These are phyloP conservation scores for Augochlorella aurata DNA, from an alignment of 2,888 invertebrate species.

Conservation along the genomic window DNA sequence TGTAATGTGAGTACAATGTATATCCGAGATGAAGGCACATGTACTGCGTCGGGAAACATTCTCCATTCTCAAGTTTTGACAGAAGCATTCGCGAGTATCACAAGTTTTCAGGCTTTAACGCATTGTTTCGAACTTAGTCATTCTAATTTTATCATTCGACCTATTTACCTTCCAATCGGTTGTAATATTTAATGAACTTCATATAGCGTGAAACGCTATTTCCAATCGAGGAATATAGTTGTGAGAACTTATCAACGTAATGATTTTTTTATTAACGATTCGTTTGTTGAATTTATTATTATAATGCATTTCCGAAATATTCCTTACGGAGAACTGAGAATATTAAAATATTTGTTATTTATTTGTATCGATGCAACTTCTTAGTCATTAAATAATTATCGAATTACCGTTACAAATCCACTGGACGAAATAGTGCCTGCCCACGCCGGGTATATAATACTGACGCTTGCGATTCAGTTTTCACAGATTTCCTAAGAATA, in stretches of 20 bases:
- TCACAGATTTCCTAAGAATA: slow-evolving; percentile 74
- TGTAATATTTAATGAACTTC: slow-evolving; percentile 11
- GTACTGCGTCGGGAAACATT: slow-evolving; percentile 12
- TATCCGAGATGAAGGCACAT: neutral
- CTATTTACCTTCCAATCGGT: slow-evolving; percentile 34
- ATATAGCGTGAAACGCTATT: neutral
- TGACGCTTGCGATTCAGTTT: slow-evolving; percentile 57
- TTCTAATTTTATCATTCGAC: slow-evolving; percentile 37
- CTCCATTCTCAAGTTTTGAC: neutral
- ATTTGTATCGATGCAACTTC: neutral
- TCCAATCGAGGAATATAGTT: neutral
- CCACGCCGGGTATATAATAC: slow-evolving; percentile 41
- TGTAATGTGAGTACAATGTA: neutral
- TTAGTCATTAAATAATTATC: slow-evolving; percentile 8
- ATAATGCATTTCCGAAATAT: neutral
- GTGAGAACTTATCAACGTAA: neutral
- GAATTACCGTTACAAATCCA: slow-evolving; percentile 8
- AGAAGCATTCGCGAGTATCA: neutral
- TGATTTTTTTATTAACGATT: neutral
- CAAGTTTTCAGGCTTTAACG: slow-evolving; percentile 19
- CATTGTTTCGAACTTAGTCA: slow-evolving; percentile 16
- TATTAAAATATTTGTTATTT: neutral
- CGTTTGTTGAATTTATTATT: neutral
- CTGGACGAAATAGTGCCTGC: slow-evolving; percentile 42
- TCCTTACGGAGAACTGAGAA: neutral